A percentile compares a stretch with the other conserved stretches of the same genome.
Conservation (phyloP, 2,113 vertebrate genomes). For the Sylvietta virens region DNA sequence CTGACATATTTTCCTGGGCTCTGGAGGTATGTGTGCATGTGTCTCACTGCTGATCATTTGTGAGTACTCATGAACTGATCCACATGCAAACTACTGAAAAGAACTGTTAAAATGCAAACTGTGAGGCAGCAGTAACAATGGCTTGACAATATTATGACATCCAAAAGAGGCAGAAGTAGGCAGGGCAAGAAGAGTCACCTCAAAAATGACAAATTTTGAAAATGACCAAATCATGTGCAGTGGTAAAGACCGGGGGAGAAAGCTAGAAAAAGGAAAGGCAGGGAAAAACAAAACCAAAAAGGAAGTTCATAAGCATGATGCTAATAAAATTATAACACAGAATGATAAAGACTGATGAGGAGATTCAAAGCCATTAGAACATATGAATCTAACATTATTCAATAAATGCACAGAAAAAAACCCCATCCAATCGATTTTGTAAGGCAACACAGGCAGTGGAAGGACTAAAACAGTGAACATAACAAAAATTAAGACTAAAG, state of each 20-base stretch:
- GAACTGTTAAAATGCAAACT: neutral
- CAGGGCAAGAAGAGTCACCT: slow-evolving; percentile 26
- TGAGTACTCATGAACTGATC: slow-evolving; percentile 48
- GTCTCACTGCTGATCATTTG: neutral
- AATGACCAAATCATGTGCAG: neutral
- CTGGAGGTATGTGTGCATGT: neutral
- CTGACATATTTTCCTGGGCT: slow-evolving; percentile 30
- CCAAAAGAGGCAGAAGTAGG: neutral
- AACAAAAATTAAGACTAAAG: neutral
- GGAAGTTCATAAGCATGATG: neutral
- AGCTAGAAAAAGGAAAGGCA: neutral
- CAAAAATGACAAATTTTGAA: neutral
- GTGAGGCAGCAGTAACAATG: neutral
- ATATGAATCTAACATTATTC: neutral
- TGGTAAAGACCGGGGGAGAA: neutral
- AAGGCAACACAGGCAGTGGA: neutral
- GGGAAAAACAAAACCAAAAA: neutral
- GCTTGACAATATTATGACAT: slow-evolving; percentile 17
- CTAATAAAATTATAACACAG: neutral
- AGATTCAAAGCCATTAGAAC: neutral
- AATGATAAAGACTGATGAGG: neutral
- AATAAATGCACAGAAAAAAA: neutral
- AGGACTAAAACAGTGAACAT: neutral
- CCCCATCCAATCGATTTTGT: neutral
- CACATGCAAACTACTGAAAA: neutral